Evolutionary conservation across 1,140 invertebrate genomes (phyloP).

Genomic region (Cataglyphis hispanica): DNA sequence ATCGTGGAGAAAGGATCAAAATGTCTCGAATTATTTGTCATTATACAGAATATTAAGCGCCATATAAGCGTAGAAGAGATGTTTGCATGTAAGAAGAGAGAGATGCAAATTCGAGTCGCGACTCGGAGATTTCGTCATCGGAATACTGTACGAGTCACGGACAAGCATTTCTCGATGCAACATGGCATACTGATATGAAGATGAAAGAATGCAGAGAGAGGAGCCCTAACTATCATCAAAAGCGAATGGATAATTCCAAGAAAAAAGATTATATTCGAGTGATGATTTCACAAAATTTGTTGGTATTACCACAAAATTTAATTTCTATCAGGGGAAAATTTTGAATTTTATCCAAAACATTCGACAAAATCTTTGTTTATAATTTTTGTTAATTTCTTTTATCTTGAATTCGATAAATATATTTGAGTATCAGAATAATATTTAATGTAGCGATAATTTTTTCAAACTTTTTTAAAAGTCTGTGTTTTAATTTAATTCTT

Average conservation of each 20-base stretch:
- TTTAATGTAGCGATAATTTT: background rate
- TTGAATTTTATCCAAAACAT: background rate
- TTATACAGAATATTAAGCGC: conserved; percentile 60
- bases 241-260: conserved; percentile 29
- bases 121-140: conserved; percentile 69
- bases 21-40: conserved; percentile 44
- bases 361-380: background rate
- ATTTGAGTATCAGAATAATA: background rate
- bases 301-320: background rate
- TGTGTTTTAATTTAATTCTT: background rate
- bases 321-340: background rate
- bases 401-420: background rate
- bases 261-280: background rate
- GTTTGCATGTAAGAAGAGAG: conserved; percentile 43
- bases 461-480: background rate
- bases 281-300: no score
- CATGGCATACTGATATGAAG: conserved; percentile 56
- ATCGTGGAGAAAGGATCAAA: conserved; percentile 14
- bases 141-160: conserved; percentile 71
- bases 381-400: background rate
- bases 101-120: conserved; percentile 66
- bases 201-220: conserved; percentile 8
- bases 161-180: conserved; percentile 43
- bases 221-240: conserved; percentile 32
- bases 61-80: conserved; percentile 34